Percentiles rank a stretch among this genome's conserved stretches.
phyloP scores from a whole-genome alignment of 2,888 invertebrate genomes.

The Andricus quercusramuli region DNA sequence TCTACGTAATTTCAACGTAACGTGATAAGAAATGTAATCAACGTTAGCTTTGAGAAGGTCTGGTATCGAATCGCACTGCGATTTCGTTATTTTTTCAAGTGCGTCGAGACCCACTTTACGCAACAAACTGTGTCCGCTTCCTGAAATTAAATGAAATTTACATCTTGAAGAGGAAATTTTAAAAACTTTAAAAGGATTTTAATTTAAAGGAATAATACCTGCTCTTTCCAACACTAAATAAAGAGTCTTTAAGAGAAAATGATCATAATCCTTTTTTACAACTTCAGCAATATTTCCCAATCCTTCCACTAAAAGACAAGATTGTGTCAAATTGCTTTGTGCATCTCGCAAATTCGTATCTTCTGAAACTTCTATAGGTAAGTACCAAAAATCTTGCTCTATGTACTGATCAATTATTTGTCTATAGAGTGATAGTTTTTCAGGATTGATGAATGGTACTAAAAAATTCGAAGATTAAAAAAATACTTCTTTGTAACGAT shows the following conservation, averaged over 20 bases:
- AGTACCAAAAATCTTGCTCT: slow-evolving; percentile 69
- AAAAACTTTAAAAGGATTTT: not conserved
- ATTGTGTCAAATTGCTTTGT: slow-evolving; percentile 84
- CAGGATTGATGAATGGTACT: slow-evolving; percentile 60
- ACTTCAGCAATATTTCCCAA: slow-evolving; percentile 83
- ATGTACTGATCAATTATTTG: slow-evolving; percentile 70
- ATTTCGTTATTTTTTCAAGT: slow-evolving; percentile 81
- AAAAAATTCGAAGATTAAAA: slow-evolving; percentile 15
- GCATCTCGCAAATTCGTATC: slow-evolving; percentile 75
- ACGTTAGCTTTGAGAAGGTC: slow-evolving; percentile 85
- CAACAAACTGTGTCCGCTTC: slow-evolving; percentile 83
- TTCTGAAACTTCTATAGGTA: slow-evolving; percentile 65
- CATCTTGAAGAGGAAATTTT: not conserved
- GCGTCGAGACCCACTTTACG: slow-evolving; percentile 83
- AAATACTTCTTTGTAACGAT: slow-evolving; percentile 71
- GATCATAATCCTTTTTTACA: slow-evolving; percentile 81
- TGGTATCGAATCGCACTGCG: slow-evolving; percentile 81
- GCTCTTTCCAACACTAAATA: slow-evolving; percentile 86
- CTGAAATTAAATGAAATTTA: slow-evolving; percentile 74
- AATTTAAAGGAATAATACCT: slow-evolving; percentile 77
- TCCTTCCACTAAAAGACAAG: slow-evolving; percentile 86
- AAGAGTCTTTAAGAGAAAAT: slow-evolving; percentile 83
- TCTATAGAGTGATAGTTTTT: slow-evolving; percentile 60
- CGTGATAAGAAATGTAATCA: slow-evolving; percentile 87
- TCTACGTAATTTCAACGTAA: slow-evolving; percentile 84